A percentile compares a stretch with the other conserved stretches of the same genome.
These are phyloP conservation scores for Phasianus colchicus DNA, from an alignment of 2,113 vertebrate genomes.

Conservation along the genomic window DNA sequence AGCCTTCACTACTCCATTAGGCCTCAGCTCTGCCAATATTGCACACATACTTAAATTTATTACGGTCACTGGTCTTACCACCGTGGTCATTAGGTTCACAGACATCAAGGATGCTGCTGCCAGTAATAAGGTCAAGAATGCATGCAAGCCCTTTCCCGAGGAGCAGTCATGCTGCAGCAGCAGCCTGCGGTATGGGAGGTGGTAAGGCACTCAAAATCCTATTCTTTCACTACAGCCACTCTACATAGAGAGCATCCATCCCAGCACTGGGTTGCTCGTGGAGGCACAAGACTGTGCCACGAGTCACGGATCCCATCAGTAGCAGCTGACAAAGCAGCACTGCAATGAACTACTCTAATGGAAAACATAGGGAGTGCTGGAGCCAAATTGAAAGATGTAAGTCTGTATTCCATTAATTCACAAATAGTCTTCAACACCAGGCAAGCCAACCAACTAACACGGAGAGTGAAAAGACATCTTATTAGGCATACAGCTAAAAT, in stretches of 20 bases:
- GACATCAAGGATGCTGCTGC: slow-evolving; percentile 5
- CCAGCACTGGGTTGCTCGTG: rapidly evolving
- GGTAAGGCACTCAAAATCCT: not conserved
- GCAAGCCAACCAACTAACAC: not conserved
- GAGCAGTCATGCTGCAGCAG: not conserved
- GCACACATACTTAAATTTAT: not conserved
- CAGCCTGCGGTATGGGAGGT: not conserved
- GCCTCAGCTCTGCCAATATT: not conserved
- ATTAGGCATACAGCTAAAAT: not conserved
- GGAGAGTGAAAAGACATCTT: not conserved
- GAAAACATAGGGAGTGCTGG: not conserved
- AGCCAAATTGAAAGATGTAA: not conserved
- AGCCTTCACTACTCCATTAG: not conserved
- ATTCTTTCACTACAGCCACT: not conserved
- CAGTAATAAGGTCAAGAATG: slow-evolving; percentile 34
- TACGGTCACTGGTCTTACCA: not conserved
- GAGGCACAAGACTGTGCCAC: rapidly evolving
- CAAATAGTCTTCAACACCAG: not conserved
- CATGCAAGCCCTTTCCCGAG: not conserved
- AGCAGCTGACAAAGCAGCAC: not conserved
- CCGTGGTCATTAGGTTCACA: not conserved
- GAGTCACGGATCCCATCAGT: not conserved
- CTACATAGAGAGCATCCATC: not conserved
- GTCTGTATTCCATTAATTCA: not conserved
- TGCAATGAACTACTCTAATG: not conserved